phyloP scores from a whole-genome alignment of 2,888 invertebrate species.

The Drosophila leonis region DNA sequence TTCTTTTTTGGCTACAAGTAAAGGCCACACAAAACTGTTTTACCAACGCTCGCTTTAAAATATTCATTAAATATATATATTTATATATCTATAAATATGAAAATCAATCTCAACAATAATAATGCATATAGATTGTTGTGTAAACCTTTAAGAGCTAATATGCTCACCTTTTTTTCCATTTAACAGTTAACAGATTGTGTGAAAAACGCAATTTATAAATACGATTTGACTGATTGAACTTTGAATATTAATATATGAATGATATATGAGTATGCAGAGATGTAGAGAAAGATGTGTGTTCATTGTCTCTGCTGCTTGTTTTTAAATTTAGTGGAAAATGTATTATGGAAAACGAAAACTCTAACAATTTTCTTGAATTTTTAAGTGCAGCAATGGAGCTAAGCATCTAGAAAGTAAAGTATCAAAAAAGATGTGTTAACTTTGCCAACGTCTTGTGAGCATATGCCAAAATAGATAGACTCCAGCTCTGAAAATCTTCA shows the following conservation, averaged over 20 bases:
- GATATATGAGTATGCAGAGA: background rate
- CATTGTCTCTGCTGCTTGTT: background rate
- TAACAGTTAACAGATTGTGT: background rate
- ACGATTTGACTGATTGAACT: background rate
- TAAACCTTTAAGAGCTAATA: background rate
- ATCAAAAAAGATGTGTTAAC: too few relatives aligned
- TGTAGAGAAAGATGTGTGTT: background rate
- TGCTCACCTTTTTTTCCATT: background rate
- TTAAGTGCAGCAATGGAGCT: background rate
- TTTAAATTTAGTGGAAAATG: background rate
- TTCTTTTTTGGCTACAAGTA: background rate
- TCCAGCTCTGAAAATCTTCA: too few relatives aligned
- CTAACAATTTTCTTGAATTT: background rate
- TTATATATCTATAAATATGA: too few relatives aligned
- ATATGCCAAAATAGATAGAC: too few relatives aligned
- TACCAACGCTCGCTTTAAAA: slow-evolving; percentile 8
- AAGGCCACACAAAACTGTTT: slow-evolving; percentile 1
- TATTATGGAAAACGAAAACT: background rate
- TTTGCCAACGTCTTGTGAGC: too few relatives aligned
- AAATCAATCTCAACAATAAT: background rate
- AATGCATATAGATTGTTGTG: background rate
- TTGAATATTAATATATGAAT: background rate
- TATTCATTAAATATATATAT: slow-evolving; percentile 3
- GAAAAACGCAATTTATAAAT: slow-evolving; percentile 1
- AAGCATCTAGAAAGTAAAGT: too few relatives aligned